Conservation (phyloP, 2,113 vertebrate genomes). For the Ariopsis seemanni region DNA sequence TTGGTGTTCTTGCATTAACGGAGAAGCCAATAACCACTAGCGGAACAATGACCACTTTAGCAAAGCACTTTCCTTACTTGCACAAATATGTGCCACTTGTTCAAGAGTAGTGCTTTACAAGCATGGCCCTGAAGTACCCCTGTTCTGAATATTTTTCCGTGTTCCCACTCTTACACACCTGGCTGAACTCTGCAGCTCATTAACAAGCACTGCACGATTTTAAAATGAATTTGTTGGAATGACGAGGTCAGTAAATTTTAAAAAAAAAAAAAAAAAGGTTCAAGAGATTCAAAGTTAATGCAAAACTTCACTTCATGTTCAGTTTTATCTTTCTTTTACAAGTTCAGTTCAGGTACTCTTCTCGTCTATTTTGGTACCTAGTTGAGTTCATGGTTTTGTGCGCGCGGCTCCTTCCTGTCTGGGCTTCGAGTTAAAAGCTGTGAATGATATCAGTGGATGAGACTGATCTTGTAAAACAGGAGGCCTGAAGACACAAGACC, state of each 20-base stretch:
- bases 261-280: background rate
- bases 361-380: background rate
- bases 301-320: background rate
- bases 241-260: background rate
- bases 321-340: background rate
- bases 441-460: slow-evolving; percentile 47
- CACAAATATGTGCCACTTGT: slow-evolving; percentile 12
- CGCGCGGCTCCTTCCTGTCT: slow-evolving; percentile 8
- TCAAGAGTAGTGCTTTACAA: background rate
- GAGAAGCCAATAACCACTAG: background rate
- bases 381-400: background rate
- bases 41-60: background rate
- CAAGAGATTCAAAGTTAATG: background rate
- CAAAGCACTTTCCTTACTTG: slow-evolving; percentile 10
- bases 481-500: background rate
- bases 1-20: slow-evolving; percentile 6
- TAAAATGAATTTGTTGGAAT: background rate
- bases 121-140: background rate
- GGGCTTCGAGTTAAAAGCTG: slow-evolving; percentile 3
- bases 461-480: slow-evolving; percentile 41
- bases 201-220: background rate
- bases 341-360: background rate
- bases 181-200: background rate
- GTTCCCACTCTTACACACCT: background rate
- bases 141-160: background rate